Evolutionary conservation across 2,797 vertebrate genomes (phyloP).

Genomic region (Acomys russatus): DNA sequence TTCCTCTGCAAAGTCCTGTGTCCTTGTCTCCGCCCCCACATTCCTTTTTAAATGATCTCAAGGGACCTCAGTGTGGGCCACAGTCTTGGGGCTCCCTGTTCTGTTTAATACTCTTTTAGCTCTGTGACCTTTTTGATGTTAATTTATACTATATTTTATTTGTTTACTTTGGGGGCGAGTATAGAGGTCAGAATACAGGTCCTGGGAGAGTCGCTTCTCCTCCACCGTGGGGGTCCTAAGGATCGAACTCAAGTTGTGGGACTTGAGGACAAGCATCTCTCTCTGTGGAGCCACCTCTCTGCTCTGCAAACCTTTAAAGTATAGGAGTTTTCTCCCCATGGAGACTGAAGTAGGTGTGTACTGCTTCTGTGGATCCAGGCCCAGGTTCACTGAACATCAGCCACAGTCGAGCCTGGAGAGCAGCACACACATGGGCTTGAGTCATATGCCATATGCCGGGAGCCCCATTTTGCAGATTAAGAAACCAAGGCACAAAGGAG

Average conservation of each 20-base stretch:
- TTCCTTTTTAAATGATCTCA: background rate
- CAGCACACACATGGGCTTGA: rapidly evolving
- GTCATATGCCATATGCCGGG: rapidly evolving
- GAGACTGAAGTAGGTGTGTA: background rate
- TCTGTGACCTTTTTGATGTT: background rate
- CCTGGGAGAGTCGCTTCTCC: background rate
- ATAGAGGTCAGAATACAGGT: background rate
- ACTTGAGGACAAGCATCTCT: background rate
- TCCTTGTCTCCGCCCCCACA: rapidly evolving
- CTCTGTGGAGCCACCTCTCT: background rate
- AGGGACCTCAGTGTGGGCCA: background rate
- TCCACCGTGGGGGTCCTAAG: background rate
- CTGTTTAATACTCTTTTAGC: background rate
- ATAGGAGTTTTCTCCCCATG: background rate
- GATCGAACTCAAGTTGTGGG: background rate
- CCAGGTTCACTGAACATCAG: background rate
- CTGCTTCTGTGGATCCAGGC: background rate
- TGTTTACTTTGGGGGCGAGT: background rate
- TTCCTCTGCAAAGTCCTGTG: background rate
- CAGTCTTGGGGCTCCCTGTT: background rate
- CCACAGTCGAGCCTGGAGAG: rapidly evolving
- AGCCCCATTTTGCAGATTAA: background rate
- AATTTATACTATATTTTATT: background rate
- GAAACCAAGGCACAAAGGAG: background rate
- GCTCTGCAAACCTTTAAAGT: background rate